Percentiles rank a stretch among this genome's conserved stretches.
Evolutionary conservation across 1,140 invertebrate species (phyloP).

Genomic region (Anadara kagoshimensis): DNA sequence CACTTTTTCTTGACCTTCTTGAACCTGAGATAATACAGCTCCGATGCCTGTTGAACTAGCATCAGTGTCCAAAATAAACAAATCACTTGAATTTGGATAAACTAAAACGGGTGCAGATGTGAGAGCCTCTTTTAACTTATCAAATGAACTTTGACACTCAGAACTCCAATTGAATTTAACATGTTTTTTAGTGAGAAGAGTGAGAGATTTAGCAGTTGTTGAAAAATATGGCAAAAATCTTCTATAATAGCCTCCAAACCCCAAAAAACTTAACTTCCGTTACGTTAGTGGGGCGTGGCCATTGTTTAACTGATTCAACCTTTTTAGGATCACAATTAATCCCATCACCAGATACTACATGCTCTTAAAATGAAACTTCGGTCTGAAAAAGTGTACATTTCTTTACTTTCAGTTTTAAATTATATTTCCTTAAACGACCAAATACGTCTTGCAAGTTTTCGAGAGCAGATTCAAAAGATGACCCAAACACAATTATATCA

Average conservation of each 20-base stretch:
- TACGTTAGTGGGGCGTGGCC: background rate
- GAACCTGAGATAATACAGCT: slow-evolving; percentile 66
- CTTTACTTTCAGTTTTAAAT: slow-evolving; percentile 22
- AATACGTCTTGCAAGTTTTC: slow-evolving; percentile 14
- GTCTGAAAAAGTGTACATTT: slow-evolving; percentile 16
- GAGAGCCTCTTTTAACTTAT: slow-evolving; percentile 51
- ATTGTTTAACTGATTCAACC: slow-evolving; percentile 7
- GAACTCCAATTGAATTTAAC: slow-evolving; percentile 9
- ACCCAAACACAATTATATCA: slow-evolving; percentile 24
- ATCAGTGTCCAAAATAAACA: slow-evolving; percentile 71
- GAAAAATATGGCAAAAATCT: slow-evolving; percentile 14
- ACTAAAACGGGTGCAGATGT: slow-evolving; percentile 44
- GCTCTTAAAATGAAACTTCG: slow-evolving; percentile 6
- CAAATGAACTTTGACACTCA: background rate
- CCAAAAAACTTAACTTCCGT: slow-evolving; percentile 14
- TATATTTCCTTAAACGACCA: slow-evolving; percentile 3
- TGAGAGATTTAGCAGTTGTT: background rate
- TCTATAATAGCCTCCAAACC: slow-evolving; percentile 6
- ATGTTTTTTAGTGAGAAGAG: slow-evolving; percentile 1
- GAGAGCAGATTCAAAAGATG: slow-evolving; percentile 16
- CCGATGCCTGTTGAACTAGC: slow-evolving; percentile 69
- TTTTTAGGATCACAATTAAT: slow-evolving; percentile 15
- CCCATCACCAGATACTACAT: slow-evolving; percentile 6
- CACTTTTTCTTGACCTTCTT: slow-evolving; percentile 43
- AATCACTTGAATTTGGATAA: slow-evolving; percentile 55